Evolutionary conservation across 2,113 vertebrate genomes (phyloP).

Genomic region (Percopsis transmontana): DNA sequence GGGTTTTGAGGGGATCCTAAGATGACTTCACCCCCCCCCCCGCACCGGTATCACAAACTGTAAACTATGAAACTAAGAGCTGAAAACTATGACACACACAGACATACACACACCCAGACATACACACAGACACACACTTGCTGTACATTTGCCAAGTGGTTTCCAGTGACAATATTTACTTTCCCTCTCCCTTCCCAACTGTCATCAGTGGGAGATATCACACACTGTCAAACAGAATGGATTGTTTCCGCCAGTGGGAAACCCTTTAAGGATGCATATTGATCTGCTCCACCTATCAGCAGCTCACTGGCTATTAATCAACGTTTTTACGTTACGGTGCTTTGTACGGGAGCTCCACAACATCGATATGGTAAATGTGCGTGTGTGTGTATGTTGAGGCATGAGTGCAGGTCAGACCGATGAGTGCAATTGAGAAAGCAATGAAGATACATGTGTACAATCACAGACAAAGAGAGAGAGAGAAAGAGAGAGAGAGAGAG

Average conservation of each 20-base stretch:
- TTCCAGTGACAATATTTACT: conserved; percentile 62
- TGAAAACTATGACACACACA: conserved; percentile 5
- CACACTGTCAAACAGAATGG: conserved; percentile 66
- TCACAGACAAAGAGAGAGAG: conserved; percentile 31
- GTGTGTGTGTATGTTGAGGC: neutral
- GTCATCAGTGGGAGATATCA: conserved; percentile 72
- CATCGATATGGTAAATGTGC: neutral
- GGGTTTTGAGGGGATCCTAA: no score
- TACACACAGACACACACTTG: conserved; percentile 19
- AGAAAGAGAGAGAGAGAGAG: conserved; percentile 1
- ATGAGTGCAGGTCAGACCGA: conserved; percentile 8
- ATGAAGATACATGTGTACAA: conserved; percentile 16
- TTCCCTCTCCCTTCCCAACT: conserved; percentile 52
- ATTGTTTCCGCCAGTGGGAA: conserved; percentile 61
- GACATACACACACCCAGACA: conserved; percentile 15
- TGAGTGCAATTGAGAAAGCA: conserved; percentile 8
- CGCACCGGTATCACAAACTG: no score
- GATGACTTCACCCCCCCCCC: no score
- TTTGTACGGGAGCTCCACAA: conserved; percentile 4
- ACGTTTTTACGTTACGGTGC: conserved; percentile 37
- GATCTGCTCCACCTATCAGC: conserved; percentile 57
- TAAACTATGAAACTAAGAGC: no score
- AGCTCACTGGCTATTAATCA: conserved; percentile 64
- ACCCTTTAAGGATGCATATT: conserved; percentile 67
- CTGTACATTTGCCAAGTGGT: conserved; percentile 48